Conservation (phyloP, 1,140 invertebrate genomes). For the Prorops nasuta region DNA sequence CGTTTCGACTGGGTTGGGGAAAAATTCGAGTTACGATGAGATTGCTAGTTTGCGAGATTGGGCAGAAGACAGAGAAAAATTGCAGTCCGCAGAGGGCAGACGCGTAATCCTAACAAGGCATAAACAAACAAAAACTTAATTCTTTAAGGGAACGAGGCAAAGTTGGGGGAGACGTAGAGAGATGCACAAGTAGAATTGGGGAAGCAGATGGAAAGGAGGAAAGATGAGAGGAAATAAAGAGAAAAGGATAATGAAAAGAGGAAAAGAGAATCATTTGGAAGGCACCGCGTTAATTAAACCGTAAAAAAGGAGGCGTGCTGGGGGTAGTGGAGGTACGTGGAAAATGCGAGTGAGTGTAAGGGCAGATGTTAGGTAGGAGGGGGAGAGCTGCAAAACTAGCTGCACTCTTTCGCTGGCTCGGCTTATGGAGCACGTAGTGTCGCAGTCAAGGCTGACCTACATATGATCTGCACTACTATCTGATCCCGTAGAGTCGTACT, state of each 20-base stretch:
- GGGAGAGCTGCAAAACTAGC: neutral
- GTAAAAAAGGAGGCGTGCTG: neutral
- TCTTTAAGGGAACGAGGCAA: too few relatives aligned
- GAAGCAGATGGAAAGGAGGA: too few relatives aligned
- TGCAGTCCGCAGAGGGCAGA: too few relatives aligned
- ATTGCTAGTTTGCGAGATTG: too few relatives aligned
- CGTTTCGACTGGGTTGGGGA: too few relatives aligned
- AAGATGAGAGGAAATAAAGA: neutral
- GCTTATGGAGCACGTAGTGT: conserved; percentile 42
- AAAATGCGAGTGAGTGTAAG: too few relatives aligned
- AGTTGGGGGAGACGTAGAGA: too few relatives aligned
- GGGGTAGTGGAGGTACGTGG: neutral
- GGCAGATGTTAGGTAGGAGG: conserved; percentile 1
- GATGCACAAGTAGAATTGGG: too few relatives aligned
- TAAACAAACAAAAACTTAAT: too few relatives aligned
- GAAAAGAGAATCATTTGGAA: conserved; percentile 2
- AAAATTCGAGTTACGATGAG: too few relatives aligned
- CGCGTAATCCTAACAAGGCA: too few relatives aligned
- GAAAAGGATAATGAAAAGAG: neutral
- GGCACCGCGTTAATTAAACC: neutral
- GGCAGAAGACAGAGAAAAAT: too few relatives aligned
- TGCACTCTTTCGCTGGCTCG: conserved; percentile 22
- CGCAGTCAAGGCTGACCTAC: conserved; percentile 46
- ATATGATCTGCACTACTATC: conserved; percentile 37
- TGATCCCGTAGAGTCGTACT: conserved; percentile 17